Conservation (phyloP, 2,113 vertebrate genomes). For the Heloderma charlesbogerti region DNA sequence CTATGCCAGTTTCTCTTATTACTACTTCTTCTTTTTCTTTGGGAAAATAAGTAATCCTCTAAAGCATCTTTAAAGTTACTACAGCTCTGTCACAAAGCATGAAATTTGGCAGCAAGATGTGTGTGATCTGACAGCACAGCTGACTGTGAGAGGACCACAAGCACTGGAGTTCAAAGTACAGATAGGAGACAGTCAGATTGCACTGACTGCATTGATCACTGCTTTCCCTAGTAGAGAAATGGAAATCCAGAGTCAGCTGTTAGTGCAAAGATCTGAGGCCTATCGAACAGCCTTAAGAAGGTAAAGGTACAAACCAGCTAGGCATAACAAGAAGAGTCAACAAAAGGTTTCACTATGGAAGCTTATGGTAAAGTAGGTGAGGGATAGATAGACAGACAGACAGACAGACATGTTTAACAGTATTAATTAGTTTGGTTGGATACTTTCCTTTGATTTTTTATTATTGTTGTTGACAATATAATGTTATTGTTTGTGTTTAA, state of each 20-base stretch:
- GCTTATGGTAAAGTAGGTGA: not conserved
- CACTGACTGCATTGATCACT: not conserved
- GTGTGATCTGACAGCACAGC: not conserved
- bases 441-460: not conserved
- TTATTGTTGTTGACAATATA: not conserved
- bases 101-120: not conserved
- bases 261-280: not conserved
- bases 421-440: not conserved
- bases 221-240: not conserved
- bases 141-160: not conserved
- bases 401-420: too few relatives aligned
- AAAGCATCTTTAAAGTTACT: slow-evolving; percentile 23
- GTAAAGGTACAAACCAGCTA: not conserved
- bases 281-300: not conserved
- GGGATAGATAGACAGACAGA: too few relatives aligned
- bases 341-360: not conserved
- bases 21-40: not conserved
- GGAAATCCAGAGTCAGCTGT: not conserved
- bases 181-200: not conserved
- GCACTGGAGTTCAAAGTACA: not conserved
- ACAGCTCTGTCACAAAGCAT: not conserved
- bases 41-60: not conserved
- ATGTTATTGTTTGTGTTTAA: not conserved
- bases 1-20: not conserved
- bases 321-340: too few relatives aligned